Base-by-base conservation (phyloP, 2,888 invertebrate genomes). In the Micropterix aruncella region DNA sequence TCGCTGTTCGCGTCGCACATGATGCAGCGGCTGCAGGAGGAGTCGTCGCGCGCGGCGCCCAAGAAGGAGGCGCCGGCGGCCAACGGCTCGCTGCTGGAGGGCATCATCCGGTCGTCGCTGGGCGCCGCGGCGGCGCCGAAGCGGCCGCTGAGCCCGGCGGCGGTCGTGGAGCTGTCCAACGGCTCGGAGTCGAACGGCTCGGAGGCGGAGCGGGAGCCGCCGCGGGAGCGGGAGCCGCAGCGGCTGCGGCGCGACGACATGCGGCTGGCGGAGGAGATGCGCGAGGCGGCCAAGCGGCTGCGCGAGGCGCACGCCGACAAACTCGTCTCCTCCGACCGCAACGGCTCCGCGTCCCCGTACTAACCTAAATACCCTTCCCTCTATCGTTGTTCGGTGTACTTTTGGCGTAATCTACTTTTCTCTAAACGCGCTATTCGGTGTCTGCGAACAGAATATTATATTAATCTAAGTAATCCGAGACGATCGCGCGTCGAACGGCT, bases 21-120 rank as follows among this genome's bases (percentile, higher is more conserved):
- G 76, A 82, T 87, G 74, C 83, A 85, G 53, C 75, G 83, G 46
- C 65, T 86, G 48, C 83, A 85, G 55, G 86, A 87, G 56, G 83
- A 85, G 49, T 74, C 75, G 43, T 70, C 72, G 19, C 65, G 74
- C 45, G 51, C 57, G 51, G 61, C 64, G 51, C 55, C 60, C 7
- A 77, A 19, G 81, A 81, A 55, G 77, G 74, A 43, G 60, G 80
- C 42, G 74, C 85, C 70, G 73, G 83, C 60, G 3, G 79, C 82
- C 51, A 86, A 85, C 51, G 84, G 85, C n/a, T 77, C 75, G 45
- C 85, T 88, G 60, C 70, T 88, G 43, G 87, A 89, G 58, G 88
- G 86, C 43, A 84, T 89, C 54, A 90, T 90, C 52, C 72, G 87
- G 54, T 15, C 39, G 39, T 7, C 40, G 41, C 47, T 18, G 40